A percentile compares a stretch with the other conserved stretches of the same genome.
phyloP scores from a whole-genome alignment of 2,888 invertebrate genomes.

The Pherbina coryleti region DNA sequence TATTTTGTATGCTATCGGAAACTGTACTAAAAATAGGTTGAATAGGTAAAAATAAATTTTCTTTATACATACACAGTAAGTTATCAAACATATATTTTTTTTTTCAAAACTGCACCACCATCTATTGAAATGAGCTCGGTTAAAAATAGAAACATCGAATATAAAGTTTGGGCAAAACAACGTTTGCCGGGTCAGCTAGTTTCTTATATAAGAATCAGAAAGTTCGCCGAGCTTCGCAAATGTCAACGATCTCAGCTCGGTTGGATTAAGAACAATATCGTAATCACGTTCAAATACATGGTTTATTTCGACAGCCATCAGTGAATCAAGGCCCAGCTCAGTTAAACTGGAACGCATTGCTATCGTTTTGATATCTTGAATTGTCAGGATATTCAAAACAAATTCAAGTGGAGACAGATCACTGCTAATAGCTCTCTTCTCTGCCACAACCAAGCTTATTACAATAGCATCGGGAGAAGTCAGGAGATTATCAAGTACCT shows the following conservation, averaged over 20 bases:
- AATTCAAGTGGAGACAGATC: slow-evolving; percentile 80
- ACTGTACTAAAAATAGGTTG: too few species aligned
- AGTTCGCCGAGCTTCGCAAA: background rate
- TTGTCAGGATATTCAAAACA: slow-evolving; percentile 78
- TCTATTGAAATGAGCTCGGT: too few species aligned
- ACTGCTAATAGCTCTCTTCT: slow-evolving; percentile 77
- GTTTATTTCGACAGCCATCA: slow-evolving; percentile 97
- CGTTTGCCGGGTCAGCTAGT: too few species aligned
- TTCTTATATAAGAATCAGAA: background rate
- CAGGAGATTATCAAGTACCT: slow-evolving; percentile 71
- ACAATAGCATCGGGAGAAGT: slow-evolving; percentile 71
- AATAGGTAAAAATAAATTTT: too few species aligned
- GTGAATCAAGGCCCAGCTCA: slow-evolving; percentile 96
- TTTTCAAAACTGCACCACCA: too few species aligned
- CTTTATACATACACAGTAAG: too few species aligned
- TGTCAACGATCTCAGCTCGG: slow-evolving; percentile 74
- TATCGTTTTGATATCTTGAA: slow-evolving; percentile 78
- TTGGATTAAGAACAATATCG: slow-evolving; percentile 86
- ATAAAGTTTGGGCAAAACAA: too few species aligned
- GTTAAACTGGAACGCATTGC: slow-evolving; percentile 82
- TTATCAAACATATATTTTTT: too few species aligned
- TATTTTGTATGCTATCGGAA: too few species aligned
- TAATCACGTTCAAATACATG: slow-evolving; percentile 91
- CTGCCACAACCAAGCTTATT: slow-evolving; percentile 82
- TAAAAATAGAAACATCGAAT: too few species aligned